Conservation (phyloP, 2,888 invertebrate species). For the Lacanobia oleracea region DNA sequence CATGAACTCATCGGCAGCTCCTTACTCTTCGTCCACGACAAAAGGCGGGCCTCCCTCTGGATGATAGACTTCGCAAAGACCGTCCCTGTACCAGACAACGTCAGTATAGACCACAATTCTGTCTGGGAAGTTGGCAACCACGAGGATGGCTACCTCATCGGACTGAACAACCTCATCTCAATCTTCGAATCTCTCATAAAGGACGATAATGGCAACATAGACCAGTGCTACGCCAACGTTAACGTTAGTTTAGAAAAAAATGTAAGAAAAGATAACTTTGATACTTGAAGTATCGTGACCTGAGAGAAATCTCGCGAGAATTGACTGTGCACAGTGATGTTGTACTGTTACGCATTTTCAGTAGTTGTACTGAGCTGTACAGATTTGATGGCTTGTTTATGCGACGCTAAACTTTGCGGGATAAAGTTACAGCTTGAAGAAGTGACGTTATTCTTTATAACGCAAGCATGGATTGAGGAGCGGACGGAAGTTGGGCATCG, state of each 20-base stretch:
- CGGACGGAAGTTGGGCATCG: conserved; percentile 55
- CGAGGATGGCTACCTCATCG: conserved; percentile 98
- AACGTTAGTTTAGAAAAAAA: conserved; percentile 81
- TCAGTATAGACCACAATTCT: conserved; percentile 94
- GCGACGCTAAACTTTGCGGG: conserved; percentile 58
- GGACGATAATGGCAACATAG: conserved; percentile 85
- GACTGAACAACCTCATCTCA: conserved; percentile 96
- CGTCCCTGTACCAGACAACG: conserved; percentile 93
- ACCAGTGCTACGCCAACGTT: conserved; percentile 77
- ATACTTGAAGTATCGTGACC: conserved; percentile 80
- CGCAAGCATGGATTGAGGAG: conserved; percentile 17
- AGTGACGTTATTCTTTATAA: conserved; percentile 23
- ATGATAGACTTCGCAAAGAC: conserved; percentile 99
- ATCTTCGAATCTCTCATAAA: conserved; percentile 93
- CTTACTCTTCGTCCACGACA: conserved; percentile 98
- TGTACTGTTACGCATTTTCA: conserved; percentile 70
- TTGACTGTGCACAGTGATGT: conserved; percentile 71
- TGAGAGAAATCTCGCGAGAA: conserved; percentile 71
- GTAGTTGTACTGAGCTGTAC: conserved; percentile 69
- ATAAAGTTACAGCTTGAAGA: conserved; percentile 27
- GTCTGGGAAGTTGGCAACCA: conserved; percentile 98
- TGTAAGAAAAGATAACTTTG: conserved; percentile 83
- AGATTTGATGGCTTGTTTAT: conserved; percentile 66
- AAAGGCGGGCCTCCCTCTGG: conserved; percentile 97
- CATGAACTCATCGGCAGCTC: conserved; percentile 99